Evolutionary conservation across 2,888 invertebrate genomes (phyloP), one percentile per base, ranked within the genome.

Genomic region (Oscheius sp.): DNA sequence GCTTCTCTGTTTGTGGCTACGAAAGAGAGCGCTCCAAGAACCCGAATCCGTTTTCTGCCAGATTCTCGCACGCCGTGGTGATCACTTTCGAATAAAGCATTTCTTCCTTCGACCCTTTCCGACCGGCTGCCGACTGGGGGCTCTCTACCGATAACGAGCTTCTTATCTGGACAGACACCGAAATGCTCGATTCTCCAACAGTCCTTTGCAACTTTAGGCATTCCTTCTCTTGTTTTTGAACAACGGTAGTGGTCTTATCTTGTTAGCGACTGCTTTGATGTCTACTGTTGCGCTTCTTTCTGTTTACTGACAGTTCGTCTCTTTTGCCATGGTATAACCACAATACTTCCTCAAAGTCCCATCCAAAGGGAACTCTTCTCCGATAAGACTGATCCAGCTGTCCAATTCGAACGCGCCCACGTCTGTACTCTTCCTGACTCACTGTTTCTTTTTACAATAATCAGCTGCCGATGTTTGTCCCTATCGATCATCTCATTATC

Each of bases 11-110:
- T 86, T 63, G 76, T 84, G 13, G 75, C 76, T 9, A 73, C 76
- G 1, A 70, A 75, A n/a, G 79, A 74, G 21, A 57, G 5, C 68
- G 11, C 62, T 11, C 35, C 60, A 10, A 50, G 78, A 63, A 72
- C 74, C 9, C 79, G 74, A 70, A 81, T 84, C 13, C 75, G 86
- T 11, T 86, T 79, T 68, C 73, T 87, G 9, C 84, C 86, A 13
- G 78, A 78, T 4, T 81, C 80, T 5, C 55, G 80, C 5, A 32
- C 35, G 9, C 10, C 60, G 10, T 50, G 63, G 63, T 63, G 47
- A 63, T 63, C 63, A 48, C 48, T 53, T 21, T 35, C 37, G 37
- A 60, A 60, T 35, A n/a, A n/a, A 35, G 35, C 10, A 13, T 58
- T 33, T 32, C 58, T 11, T 58, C 33, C 37, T 29, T 21, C 57